phyloP scores from a whole-genome alignment of 2,888 invertebrate genomes.

The Ichneumon xanthorius region DNA sequence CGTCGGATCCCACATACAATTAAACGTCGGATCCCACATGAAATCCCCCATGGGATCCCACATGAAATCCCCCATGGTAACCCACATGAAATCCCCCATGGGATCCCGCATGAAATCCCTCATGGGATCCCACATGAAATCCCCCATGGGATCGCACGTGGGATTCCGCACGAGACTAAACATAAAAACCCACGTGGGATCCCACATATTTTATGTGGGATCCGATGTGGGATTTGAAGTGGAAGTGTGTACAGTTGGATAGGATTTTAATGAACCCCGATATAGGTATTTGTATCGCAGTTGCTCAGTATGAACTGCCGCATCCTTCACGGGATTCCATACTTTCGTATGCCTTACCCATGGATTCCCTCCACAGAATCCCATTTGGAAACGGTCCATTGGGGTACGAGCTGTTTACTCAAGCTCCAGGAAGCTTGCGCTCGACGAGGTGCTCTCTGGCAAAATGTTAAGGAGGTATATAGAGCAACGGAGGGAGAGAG shows the following conservation, averaged over 20 bases:
- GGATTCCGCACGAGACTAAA: too few species aligned
- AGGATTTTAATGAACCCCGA: neutral
- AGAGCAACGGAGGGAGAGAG: conserved; percentile 38
- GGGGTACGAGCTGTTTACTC: conserved; percentile 3
- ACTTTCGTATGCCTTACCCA: neutral
- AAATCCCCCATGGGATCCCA: too few species aligned
- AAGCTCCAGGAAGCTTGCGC: conserved; percentile 35
- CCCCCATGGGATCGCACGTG: too few species aligned
- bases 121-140: too few species aligned
- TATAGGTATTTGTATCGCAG: neutral
- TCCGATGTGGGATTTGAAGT: neutral
- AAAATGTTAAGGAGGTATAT: conserved; percentile 38
- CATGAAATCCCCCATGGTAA: too few species aligned
- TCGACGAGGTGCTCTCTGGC: conserved; percentile 10
- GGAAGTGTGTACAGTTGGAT: neutral
- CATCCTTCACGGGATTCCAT: neutral
- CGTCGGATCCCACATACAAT: too few species aligned
- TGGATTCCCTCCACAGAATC: neutral
- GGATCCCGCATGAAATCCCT: neutral
- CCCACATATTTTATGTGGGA: too few species aligned
- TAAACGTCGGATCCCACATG: too few species aligned
- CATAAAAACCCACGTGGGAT: too few species aligned
- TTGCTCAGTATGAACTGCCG: neutral
- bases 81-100: neutral
- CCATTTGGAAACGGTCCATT: conserved; percentile 8